These are phyloP conservation scores for Flabesymbios commensalis DNA, from an alignment of 2,888 invertebrate genomes.

Conservation along the genomic window DNA sequence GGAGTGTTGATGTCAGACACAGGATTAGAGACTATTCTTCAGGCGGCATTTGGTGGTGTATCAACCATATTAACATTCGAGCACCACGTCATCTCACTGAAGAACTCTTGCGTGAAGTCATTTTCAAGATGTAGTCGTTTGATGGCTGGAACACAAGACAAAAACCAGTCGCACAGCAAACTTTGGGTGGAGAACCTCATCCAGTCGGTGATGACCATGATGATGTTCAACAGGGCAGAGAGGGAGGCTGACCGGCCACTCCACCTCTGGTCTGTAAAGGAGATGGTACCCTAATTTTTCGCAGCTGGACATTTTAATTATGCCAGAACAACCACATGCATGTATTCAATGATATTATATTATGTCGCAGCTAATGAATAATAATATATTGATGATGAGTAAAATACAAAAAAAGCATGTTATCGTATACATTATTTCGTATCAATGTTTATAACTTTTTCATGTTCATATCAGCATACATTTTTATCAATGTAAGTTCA, in stretches of 20 bases:
- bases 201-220: constrained; percentile 31
- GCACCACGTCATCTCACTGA: constrained; percentile 28
- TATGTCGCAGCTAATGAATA: too few species aligned
- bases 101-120: constrained; percentile 22
- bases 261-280: constrained; percentile 25
- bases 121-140: too few species aligned
- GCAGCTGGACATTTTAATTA: constrained; percentile 36
- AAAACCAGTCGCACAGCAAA: too few species aligned
- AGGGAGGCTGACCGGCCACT: constrained; percentile 34
- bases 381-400: too few species aligned
- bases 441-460: neutral
- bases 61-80: constrained; percentile 34
- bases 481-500: constrained; percentile 17
- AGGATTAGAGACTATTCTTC: constrained; percentile 33
- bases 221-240: constrained; percentile 32
- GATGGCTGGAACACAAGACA: too few species aligned
- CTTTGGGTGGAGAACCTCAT: constrained; percentile 35
- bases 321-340: too few species aligned
- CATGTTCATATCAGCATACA: neutral
- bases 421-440: too few species aligned
- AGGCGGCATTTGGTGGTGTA: constrained; percentile 34
- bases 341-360: too few species aligned
- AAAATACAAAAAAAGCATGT: too few species aligned
- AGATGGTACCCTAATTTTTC: constrained; percentile 39
- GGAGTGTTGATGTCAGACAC: constrained; percentile 34